Evolutionary conservation across 2,113 vertebrate species (phyloP), one percentile per base, ranked within the genome.

Genomic region (Thalassoma bifasciatum): DNA sequence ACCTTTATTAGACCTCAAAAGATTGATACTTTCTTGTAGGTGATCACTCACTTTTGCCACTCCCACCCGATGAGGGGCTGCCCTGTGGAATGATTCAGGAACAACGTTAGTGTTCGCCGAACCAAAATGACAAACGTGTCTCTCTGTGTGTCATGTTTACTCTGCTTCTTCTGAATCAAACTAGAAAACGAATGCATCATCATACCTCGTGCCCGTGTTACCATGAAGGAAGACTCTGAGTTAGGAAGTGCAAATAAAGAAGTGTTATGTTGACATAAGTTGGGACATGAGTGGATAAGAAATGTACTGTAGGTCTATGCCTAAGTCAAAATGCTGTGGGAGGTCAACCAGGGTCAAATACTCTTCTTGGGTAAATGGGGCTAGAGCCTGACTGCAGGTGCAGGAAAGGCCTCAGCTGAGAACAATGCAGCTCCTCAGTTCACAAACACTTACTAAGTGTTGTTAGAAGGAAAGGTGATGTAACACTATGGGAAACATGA

Each of bases 181-280:
- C 17, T 62, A 44, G 21, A 70, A 72, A 34, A 68, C 49, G 22
- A 74, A 70, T 75, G 56, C 58, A 66, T 81, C 56, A 71, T 82
- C 60, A 79, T 81, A 91, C 97, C 97, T 96, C 82, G 92, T 94
- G 5, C 93, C 91, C 34, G 94, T 94, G 37, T 96, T 97, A 61
- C 96, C 97, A 1, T 98, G 97, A 74, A 98, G 92, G 90, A 97
- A 98, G 79, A 98, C 91, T n/a, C n/a, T n/a, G n/a, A 52, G 14
- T 23, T 10, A 6, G 12, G 5, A 8, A 52, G 37, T 24, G 19
- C 19, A 50, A 49, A 5, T 50, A 23, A 22, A 37, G 8, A 16
- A 8, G 8, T 24, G 11, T 57, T 30, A 22, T 49, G 5, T 12
- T 30, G 10, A 46, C 10, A 30, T 17, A 30, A 56, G 30, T 24